phyloP scores from a whole-genome alignment of 2,797 vertebrate species.

The Remorina albescens region DNA sequence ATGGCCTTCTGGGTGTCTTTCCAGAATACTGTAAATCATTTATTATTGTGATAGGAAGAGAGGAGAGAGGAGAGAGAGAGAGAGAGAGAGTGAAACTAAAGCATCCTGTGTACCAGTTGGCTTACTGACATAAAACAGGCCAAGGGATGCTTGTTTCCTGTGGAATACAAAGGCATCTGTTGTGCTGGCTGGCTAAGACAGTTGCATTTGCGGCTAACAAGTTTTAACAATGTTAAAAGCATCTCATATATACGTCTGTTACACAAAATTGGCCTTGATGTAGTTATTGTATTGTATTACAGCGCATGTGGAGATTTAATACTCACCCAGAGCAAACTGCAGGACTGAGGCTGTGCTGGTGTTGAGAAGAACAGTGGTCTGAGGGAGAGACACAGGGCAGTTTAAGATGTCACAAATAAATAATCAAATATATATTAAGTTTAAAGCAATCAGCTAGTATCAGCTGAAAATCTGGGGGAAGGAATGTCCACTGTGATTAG shows the following conservation, averaged over 20 bases:
- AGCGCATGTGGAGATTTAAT: slow-evolving; percentile 16
- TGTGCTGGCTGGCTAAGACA: slow-evolving; percentile 17
- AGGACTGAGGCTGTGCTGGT: slow-evolving; percentile 95
- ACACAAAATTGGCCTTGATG: background rate
- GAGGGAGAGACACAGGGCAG: slow-evolving; percentile 39
- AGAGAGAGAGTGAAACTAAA: slow-evolving; percentile 29
- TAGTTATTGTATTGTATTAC: slow-evolving; percentile 3
- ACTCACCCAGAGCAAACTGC: slow-evolving; percentile 98
- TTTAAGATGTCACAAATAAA: slow-evolving; percentile 17
- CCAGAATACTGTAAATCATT: slow-evolving; percentile 77
- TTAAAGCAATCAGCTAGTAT: background rate
- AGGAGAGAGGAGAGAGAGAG: slow-evolving; percentile 16
- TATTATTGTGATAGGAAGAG: slow-evolving; percentile 56
- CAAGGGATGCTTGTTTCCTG: slow-evolving; percentile 29
- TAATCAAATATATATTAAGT: background rate
- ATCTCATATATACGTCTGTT: background rate
- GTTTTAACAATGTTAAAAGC: slow-evolving; percentile 34
- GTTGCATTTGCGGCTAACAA: background rate
- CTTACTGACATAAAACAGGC: slow-evolving; percentile 21
- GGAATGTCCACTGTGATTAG: background rate
- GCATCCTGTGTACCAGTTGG: slow-evolving; percentile 27
- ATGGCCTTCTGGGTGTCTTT: slow-evolving; percentile 70
- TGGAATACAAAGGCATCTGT: slow-evolving; percentile 22
- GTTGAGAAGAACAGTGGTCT: slow-evolving; percentile 93
- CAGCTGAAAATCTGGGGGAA: background rate